Conservation (phyloP, 2,113 vertebrate species). For the Coreoperca whiteheadi region DNA sequence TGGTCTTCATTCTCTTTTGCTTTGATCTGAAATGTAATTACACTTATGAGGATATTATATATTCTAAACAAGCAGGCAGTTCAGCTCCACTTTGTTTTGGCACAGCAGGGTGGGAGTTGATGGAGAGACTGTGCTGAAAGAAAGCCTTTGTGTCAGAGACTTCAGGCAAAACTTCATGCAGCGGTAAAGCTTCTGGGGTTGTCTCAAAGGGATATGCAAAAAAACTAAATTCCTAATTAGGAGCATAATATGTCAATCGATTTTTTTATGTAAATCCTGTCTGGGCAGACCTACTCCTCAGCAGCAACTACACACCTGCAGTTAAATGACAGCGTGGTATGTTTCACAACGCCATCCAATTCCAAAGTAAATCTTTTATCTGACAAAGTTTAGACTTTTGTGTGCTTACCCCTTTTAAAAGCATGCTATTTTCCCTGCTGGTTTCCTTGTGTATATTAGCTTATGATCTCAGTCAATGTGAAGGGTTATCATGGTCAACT, state of each 20-base stretch:
- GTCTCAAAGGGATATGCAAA: slow-evolving; percentile 50
- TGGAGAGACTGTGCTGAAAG: slow-evolving; percentile 24
- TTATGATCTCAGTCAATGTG: slow-evolving; percentile 14
- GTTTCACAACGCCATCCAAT: slow-evolving; percentile 29
- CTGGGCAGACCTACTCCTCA: background rate
- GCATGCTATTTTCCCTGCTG: slow-evolving; percentile 4
- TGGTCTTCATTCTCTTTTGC: slow-evolving; percentile 4
- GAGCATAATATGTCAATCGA: slow-evolving; percentile 49
- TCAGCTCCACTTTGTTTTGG: slow-evolving; percentile 36
- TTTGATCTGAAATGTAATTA: slow-evolving; percentile 52
- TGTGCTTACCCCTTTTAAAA: slow-evolving; percentile 9
- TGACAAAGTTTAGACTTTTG: slow-evolving; percentile 25
- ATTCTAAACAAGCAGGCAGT: slow-evolving; percentile 30
- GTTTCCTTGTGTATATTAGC: background rate
- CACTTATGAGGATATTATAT: slow-evolving; percentile 22
- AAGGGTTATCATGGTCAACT: slow-evolving; percentile 33
- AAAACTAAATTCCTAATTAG: slow-evolving; percentile 56
- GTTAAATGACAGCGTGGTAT: slow-evolving; percentile 33
- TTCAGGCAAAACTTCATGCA: slow-evolving; percentile 35
- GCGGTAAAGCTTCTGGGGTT: slow-evolving; percentile 22
- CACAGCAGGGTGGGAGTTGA: slow-evolving; percentile 26
- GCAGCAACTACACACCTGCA: slow-evolving; percentile 44
- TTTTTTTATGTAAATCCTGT: slow-evolving; percentile 52
- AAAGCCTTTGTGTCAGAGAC: slow-evolving; percentile 35
- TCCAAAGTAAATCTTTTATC: slow-evolving; percentile 31